Evolutionary conservation across 2,797 vertebrate species (phyloP), one percentile per base, ranked within the genome.

Genomic region (Eutrigla gurnardus): DNA sequence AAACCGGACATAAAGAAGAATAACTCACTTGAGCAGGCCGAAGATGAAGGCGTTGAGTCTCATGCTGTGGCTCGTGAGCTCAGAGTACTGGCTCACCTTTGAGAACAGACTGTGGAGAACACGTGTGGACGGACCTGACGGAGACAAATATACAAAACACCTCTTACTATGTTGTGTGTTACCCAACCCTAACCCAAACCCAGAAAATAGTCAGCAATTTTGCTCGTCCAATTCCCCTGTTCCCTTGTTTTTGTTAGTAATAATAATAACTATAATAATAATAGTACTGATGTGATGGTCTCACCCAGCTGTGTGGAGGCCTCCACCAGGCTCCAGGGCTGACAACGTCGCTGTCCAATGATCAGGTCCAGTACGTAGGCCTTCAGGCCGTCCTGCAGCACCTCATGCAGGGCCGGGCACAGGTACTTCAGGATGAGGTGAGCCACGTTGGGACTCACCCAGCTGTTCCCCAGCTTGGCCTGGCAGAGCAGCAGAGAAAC

Each of bases 401-500:
- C 90, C 4, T 96, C 95, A 4, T 86, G 93, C 76, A 99, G 95
- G 7, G 98, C 98, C 0, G 98, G 98, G 59, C 98, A 99, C 78
- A 99, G 92, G 90, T 99, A 99, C 90, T 99, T 99, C 88, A 99
- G 93, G 89, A 99, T 95, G 53, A 99, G 95, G 88, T 99, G 98
- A 5, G 97, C 98, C 68, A 99, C 95, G 0, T 99, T 99, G 59
- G 98, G 98, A 92, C 98, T 99, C 76, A 99, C 97, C 0, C 97
- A 98, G 86, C 97, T 99, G 93, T 99, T 99, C 12, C 98, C 98
- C 76, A 99, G 92, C 80, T 99, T 99, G 4, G 97, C 96, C 98
- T 99, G 93, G 43, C 3, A 42, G 64, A 2, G 4, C 6, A 5
- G 7, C 2, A 45, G n/a, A 73, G 33, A 62, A 64, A 47, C 13